These are phyloP conservation scores for Lepilemur ruficaudatus DNA, from an alignment of 2,797 vertebrate species.

Conservation along the genomic window DNA sequence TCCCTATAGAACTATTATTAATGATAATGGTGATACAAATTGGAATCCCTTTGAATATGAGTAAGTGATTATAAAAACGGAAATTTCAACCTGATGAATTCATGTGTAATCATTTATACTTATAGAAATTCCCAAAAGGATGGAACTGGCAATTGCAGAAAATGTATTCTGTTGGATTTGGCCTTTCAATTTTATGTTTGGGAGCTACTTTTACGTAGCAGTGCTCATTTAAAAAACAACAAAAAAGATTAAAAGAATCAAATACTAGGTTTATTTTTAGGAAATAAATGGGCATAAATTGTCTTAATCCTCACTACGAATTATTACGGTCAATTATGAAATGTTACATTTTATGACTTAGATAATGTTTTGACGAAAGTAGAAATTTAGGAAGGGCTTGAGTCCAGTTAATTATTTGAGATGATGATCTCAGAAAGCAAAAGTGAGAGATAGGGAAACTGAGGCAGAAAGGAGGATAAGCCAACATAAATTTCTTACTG, in stretches of 20 bases:
- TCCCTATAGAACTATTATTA: background rate
- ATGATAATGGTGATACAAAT: background rate
- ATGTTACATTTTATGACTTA: background rate
- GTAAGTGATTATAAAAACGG: slow-evolving; percentile 30
- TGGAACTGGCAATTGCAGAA: background rate
- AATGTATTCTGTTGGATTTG: slow-evolving; percentile 13
- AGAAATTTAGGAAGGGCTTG: background rate
- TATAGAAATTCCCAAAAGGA: background rate
- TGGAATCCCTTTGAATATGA: slow-evolving; percentile 20
- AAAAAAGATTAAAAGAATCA: slow-evolving; percentile 14
- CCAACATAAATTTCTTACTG: background rate
- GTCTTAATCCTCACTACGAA: background rate
- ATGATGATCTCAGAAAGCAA: background rate
- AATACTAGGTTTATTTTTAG: background rate
- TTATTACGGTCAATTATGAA: background rate
- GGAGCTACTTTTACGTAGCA: background rate
- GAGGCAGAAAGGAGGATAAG: background rate
- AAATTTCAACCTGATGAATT: slow-evolving; percentile 42
- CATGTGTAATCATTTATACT: slow-evolving; percentile 17
- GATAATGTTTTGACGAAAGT: background rate
- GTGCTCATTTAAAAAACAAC: slow-evolving; percentile 42
- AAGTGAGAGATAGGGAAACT: background rate
- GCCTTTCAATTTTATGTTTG: slow-evolving; percentile 34
- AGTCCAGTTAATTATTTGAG: background rate
- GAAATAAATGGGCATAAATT: background rate